Evolutionary conservation across 2,113 vertebrate species (phyloP), one percentile per base, ranked within the genome.

Genomic region (Piprites chloris): DNA sequence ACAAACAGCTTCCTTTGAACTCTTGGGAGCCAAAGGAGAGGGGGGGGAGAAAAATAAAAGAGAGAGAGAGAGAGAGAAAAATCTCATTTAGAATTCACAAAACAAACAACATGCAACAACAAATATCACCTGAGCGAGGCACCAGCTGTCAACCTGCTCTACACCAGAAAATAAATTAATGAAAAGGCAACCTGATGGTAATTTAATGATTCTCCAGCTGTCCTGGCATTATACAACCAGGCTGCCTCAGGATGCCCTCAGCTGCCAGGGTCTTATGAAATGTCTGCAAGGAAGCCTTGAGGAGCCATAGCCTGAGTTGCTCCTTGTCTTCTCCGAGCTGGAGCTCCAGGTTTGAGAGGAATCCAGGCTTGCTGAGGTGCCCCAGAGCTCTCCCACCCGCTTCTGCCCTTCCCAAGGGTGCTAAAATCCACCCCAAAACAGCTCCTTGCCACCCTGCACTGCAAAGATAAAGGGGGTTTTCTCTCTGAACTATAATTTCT

Each of bases 1-100:
- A 96, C 93, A 85, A 85, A 49, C n/a, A 71, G 63, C 91, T 95
- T 2, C 15, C 91, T 97, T 97, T 96, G 94, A 94, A 93, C 91
- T 76, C 11, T 8, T 20, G 32, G 1, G 35, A 92, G 84, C 52
- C 52, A 4, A n/a, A 46, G 52, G 75, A 44, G 19, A 12, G 13
- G 6, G 9, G 9, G 3, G 5, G 12, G 12, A 3, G 5, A 5
- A 22, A 19, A 9, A 27, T 20, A 18, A 23, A 30, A 22, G 11
- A 39, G n/a, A 22, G 5, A 49, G 6, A 50, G 49, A 52, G 23
- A n/a, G 19, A 21, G 18, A 62, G 37, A 63, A 18, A 39, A 37
- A 1, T 7, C 79, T 95, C 87, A 42, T 95, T 91, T 78, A 11
- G 62, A 42, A 93, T 91, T 92, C 78, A 59, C 74, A 93, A 94